A percentile compares a stretch with the other conserved stretches of the same genome.
Evolutionary conservation across 1,140 invertebrate species (phyloP).

Genomic region (Neocloeon triangulifer): DNA sequence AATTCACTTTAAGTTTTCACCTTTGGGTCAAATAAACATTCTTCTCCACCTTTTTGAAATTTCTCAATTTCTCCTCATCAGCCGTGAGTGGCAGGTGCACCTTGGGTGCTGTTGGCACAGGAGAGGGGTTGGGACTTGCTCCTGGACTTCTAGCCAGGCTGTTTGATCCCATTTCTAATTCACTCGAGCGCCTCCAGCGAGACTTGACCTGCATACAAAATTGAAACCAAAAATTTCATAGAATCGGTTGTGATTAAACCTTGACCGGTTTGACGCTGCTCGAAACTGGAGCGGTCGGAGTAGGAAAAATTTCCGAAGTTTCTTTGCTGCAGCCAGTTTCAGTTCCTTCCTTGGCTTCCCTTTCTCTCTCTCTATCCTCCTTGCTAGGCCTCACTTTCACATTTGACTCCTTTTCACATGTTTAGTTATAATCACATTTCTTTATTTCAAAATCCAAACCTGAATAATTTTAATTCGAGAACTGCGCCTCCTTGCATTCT

Average conservation of each 20-base stretch:
- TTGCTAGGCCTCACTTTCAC: too few relatives aligned
- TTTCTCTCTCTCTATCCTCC: too few relatives aligned
- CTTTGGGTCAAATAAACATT: slow-evolving; percentile 66
- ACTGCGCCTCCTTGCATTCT: too few relatives aligned
- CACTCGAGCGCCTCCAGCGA: slow-evolving; percentile 58
- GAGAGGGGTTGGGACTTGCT: neutral
- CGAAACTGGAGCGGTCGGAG: slow-evolving; percentile 1
- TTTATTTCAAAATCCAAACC: too few relatives aligned
- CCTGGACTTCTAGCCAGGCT: neutral
- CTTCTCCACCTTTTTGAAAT: slow-evolving; percentile 57
- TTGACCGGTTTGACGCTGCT: slow-evolving; percentile 38
- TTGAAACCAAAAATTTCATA: too few relatives aligned
- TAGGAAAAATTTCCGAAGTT: neutral
- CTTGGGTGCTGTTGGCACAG: slow-evolving; percentile 6
- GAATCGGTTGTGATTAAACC: too few relatives aligned
- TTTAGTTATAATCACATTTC: too few relatives aligned
- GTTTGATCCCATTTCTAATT: slow-evolving; percentile 43
- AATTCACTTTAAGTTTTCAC: slow-evolving; percentile 12
- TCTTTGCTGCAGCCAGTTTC: too few relatives aligned
- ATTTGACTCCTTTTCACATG: too few relatives aligned
- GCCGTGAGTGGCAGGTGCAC: slow-evolving; percentile 7
- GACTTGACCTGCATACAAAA: slow-evolving; percentile 80
- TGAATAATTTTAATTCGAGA: too few relatives aligned
- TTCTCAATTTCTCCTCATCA: slow-evolving; percentile 39
- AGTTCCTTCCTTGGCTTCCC: too few relatives aligned